Base-by-base conservation (phyloP, 2,888 invertebrate genomes). In the Ormyrus pomaceus region DNA sequence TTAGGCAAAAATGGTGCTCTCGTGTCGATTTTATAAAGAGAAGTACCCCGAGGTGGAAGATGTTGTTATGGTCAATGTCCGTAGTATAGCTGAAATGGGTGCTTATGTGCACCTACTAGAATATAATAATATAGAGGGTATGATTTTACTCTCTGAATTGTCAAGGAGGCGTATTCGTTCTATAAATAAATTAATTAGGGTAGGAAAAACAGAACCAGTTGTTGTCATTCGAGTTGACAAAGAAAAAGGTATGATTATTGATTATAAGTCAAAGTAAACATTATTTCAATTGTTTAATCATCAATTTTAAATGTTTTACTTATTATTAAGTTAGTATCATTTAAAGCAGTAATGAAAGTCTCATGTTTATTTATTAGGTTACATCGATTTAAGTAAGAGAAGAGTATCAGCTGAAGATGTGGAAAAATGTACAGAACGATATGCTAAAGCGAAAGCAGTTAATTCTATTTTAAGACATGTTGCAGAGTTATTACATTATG, bases 141-240 rank as follows among this genome's bases (percentile, higher is more conserved):
- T 99, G 99, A 99, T 99, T 83, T 92, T 99, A 89, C 94, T 99
- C 4, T 99, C 99, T 6, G 99, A 99, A 91, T 93, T 99, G 92
- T 99, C 99, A 5, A 94, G 99, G 89, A 94, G 99, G 92, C 97
- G 99, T 93, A 99, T 99, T 86, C 94, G 99, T 83, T 99, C 99
- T 79, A 99, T 99, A 89, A 99, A 99, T 92, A 99, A 99, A 93
- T 93, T 99, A 86, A 99, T 99, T 90, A 94, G 99, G 85, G 98
- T 99, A 71, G 99, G 99, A 62, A 96, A 99, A 92, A 99, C 97
- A 72, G 99, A 99, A 91, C 99, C 99, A 48, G 99, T 99, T 13
- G 99, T 99, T 66, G 99, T 99, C 79, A 99, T 99, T 91, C 94
- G 99, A 92, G 99, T 99, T 45, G 99, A 99, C 91, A 98, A 99